Percentiles rank a stretch among this genome's conserved stretches.
These are phyloP conservation scores for Dasypolia templi DNA, from an alignment of 2,888 invertebrate species.

Conservation along the genomic window DNA sequence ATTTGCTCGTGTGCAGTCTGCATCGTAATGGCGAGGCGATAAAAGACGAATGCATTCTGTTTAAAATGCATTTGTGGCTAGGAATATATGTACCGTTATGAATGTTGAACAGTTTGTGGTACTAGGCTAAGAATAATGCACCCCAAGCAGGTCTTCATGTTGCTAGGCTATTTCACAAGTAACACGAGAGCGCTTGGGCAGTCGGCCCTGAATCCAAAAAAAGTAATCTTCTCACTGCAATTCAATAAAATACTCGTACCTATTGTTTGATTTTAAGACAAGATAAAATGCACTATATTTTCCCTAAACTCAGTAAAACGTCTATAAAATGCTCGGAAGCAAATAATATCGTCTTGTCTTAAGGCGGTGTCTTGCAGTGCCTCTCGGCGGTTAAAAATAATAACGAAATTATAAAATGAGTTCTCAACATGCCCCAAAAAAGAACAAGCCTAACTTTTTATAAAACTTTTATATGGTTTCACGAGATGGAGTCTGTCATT, in stretches of 20 bases:
- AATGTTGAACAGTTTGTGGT: conserved; percentile 41
- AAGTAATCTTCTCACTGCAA: too few relatives aligned
- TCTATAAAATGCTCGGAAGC: not conserved
- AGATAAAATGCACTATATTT: not conserved
- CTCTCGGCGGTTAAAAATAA: too few relatives aligned
- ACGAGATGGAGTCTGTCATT: too few relatives aligned
- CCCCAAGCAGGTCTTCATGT: not conserved
- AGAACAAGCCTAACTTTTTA: too few relatives aligned
- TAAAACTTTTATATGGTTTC: too few relatives aligned
- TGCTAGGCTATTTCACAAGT: conserved; percentile 6
- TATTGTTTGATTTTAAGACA: not conserved
- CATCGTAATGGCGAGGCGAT: conserved; percentile 58
- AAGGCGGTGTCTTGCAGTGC: too few relatives aligned
- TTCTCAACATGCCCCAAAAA: too few relatives aligned
- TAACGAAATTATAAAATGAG: too few relatives aligned
- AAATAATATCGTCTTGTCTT: conserved; percentile 16
- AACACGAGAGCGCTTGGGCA: not conserved
- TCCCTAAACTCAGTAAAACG: not conserved
- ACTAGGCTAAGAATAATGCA: conserved; percentile 10
- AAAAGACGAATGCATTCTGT: conserved; percentile 65
- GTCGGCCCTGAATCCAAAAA: not conserved
- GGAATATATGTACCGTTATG: conserved; percentile 45
- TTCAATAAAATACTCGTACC: not conserved
- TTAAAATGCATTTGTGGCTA: conserved; percentile 41
- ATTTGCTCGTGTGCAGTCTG: conserved; percentile 51